Percentiles rank a stretch among this genome's conserved stretches.
Evolutionary conservation across 1,140 invertebrate species (phyloP).

Genomic region (Pseudomyrmex pallidus): DNA sequence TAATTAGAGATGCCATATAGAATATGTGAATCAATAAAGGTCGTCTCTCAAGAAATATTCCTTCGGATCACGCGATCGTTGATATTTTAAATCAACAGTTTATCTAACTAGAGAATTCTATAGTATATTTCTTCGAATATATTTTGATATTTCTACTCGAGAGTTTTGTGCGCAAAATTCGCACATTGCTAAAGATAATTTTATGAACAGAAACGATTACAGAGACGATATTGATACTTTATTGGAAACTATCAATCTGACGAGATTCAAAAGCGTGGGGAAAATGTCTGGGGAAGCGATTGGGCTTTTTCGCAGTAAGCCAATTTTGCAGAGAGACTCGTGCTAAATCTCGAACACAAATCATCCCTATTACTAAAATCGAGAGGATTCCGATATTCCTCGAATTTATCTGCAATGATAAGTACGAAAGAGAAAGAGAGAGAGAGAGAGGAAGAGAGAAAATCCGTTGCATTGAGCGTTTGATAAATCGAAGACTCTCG

Average conservation of each 20-base stretch:
- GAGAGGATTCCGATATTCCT: slow-evolving; percentile 39
- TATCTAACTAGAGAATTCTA: neutral
- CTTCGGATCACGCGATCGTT: too few species aligned
- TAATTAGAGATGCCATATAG: too few species aligned
- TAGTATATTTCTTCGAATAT: neutral
- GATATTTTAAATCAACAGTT: too few species aligned
- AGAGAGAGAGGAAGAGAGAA: neutral
- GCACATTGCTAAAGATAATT: neutral
- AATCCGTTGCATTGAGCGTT: slow-evolving; percentile 51
- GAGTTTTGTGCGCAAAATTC: neutral
- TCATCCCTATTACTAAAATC: slow-evolving; percentile 46
- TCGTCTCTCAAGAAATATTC: too few species aligned
- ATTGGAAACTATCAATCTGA: neutral
- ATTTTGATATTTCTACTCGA: neutral
- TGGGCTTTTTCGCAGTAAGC: slow-evolving; percentile 12
- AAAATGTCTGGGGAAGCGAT: neutral
- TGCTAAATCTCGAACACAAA: slow-evolving; percentile 30
- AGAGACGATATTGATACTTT: slow-evolving; percentile 8
- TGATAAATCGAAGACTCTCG: slow-evolving; percentile 55
- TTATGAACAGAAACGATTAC: neutral
- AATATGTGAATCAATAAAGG: too few species aligned
- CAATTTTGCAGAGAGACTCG: slow-evolving; percentile 1
- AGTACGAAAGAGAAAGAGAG: too few species aligned
- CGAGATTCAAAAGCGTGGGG: slow-evolving; percentile 7
- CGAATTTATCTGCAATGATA: slow-evolving; percentile 20